Evolutionary conservation across 2,888 invertebrate genomes (phyloP), one percentile per base, ranked within the genome.

Genomic region (Bellardia pandia): DNA sequence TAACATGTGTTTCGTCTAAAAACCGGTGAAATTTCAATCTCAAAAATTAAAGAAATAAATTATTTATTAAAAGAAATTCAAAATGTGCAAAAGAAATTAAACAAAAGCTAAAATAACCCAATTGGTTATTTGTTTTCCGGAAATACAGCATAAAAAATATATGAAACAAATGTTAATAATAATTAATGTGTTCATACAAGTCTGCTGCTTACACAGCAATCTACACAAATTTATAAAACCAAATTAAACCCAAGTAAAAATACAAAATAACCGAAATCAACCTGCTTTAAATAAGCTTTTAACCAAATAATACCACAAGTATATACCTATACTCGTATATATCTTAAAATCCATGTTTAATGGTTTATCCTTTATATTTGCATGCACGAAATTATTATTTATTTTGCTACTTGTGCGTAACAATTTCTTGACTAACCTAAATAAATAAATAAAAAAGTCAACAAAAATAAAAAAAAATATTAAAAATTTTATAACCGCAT

Each of bases 1-100:
- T 72, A 71, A 79, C 83, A 86, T 83, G 86, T 79, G 68, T 76
- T 86, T 66, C 79, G 76, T 79, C 14, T 83, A 30, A 64, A 71
- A 66, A 33, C 71, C 75, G 83, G 75, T 75, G 42, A 42, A 62
- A 23, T 37, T 60, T 68, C 9, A 37, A 56, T 45, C 11, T 30
- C 0, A 45, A 62, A 64, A 66, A 78, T 51, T 60, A 51, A 30
- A 78, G 74, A 53, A 79, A 68, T 40, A 71, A 64, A 30, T 76
- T 42, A 64, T 71, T 62, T 33, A 76, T 58, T 2, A 64, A 33
- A 53, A n/a, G 0, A 42, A 42, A 69, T 69, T 60, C 66, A 60
- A 58, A 74, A 78, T 72, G 51, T 4, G 51, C 48, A 68, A 75
- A 69, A 42, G 5, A 13, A 51, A 6, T 3, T 7, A 66, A 42